Base-by-base conservation (phyloP, 2,888 invertebrate genomes). In the Cheilosia vernalis region DNA sequence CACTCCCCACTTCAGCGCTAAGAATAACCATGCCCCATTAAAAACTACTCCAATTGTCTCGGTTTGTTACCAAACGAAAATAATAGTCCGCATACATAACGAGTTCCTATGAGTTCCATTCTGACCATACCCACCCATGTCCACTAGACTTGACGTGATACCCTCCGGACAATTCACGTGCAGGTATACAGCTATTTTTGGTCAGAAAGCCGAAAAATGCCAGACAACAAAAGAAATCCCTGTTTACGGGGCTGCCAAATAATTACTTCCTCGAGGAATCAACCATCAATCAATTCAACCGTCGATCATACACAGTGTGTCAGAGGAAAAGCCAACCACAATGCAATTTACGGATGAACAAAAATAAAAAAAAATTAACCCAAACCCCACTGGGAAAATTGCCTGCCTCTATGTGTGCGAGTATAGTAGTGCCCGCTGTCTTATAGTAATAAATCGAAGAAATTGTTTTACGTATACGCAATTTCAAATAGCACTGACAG, bases 381-480 rank as follows among this genome's bases (percentile, higher is more conserved):
- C 9, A 2, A 37, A 13, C 37, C 13, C 37, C 37, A 4, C 13
- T 17, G 4, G 49, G 74, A 40, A 74, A 74, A 66, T 66, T 58
- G 24, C 24, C 37, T 42, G 30, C 30, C 6, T 44, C 30, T 30
- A 13, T 27, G 30, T 49, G 33, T 30, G 9, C 30, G 30, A 30
- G 30, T 33, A n/a, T 17, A n/a, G n/a, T n/a, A n/a, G n/a, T n/a
- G n/a, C 30, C n/a, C 30, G 13, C 47, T 49, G 40, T 19, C 37
- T 9, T 30, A 2, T 33, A 77, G 42, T 44, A 44, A 60, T 67
- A 69, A 61, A 77, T 67, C 51, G 69, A 67, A 58, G 64, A 74
- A 58, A 66, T 74, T 64, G 15, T 49, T 6, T 64, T 17, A 44
- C 67, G 69, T 77, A 77, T 77, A 77, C 60, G 77, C 61, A 77